phyloP scores from a whole-genome alignment of 2,113 vertebrate genomes.

The Aegotheles bennettii region DNA sequence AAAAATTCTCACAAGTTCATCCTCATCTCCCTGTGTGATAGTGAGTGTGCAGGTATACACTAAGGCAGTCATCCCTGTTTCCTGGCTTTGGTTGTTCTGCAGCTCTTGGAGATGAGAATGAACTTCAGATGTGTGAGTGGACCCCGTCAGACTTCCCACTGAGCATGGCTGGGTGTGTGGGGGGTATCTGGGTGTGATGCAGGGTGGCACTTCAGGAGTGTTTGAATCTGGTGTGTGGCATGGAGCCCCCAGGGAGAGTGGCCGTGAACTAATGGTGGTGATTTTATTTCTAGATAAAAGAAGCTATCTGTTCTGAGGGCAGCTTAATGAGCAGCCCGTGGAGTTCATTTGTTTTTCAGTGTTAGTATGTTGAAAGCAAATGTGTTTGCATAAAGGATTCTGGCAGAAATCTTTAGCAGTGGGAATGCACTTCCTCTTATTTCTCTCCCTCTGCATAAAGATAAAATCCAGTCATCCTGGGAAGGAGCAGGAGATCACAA shows the following conservation, averaged over 20 bases:
- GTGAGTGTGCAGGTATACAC: not conserved
- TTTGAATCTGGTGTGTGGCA: not conserved
- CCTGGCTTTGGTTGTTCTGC: not conserved
- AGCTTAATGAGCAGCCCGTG: not conserved
- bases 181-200: not conserved
- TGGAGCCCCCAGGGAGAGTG: not conserved
- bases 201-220: no score
- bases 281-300: not conserved
- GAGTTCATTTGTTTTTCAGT: not conserved
- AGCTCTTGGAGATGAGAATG: not conserved
- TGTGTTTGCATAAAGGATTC: not conserved
- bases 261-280: not conserved
- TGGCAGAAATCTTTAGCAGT: not conserved
- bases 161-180: not conserved
- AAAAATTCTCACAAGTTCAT: not conserved
- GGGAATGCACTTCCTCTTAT: not conserved
- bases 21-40: not conserved
- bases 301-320: not conserved
- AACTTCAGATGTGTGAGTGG: accelerated
- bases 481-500: not conserved
- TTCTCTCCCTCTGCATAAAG: not conserved
- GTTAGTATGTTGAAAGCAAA: not conserved
- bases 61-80: not conserved
- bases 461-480: not conserved
- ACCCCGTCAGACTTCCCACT: not conserved